Evolutionary conservation across 2,797 vertebrate genomes (phyloP), one percentile per base, ranked within the genome.

Genomic region (Morus bassanus): DNA sequence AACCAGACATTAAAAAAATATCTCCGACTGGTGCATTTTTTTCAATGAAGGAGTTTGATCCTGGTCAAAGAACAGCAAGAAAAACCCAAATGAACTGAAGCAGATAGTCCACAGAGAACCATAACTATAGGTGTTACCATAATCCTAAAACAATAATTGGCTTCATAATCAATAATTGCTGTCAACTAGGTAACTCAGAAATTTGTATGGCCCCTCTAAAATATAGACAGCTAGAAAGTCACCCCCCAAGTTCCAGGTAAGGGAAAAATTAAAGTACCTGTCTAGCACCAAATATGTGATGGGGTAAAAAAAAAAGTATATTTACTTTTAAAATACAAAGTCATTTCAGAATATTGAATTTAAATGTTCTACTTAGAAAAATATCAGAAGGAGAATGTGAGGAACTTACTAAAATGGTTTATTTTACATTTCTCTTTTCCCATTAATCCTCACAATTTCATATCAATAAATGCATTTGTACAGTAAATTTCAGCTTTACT

Each of bases 301-400:
- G 3, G 3, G 3, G 9, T 18, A 28, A 37, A 6, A 4, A 17
- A 18, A 43, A 33, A 14, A 17, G 2, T 24, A 9, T 9, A 33
- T 48, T 45, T 45, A 3, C 50, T 45, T 75, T 60, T 50, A 21
- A 74, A 70, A 83, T 15, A 11, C 5, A 60, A 60, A 70, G 39
- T 60, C 7, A 19, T 70, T 43, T 72, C 24, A 61, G 30, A 57
- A 54, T 65, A 61, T 5, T 64, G 25, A 61, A 60, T 84, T 78
- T 86, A 68, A 61, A 46, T 7, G n/a, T 54, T 54, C 8, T 64
- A 5, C 23, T 51, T 46, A 7, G 7, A 72, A 91, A 94, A 89
- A 31, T 18, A 61, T 37, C 18, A 67, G 23, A 46, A 83, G 41
- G 8, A 48, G 5, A 77, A 69, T 10, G 4, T 19, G 15, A 5